A percentile compares a stretch with the other conserved stretches of the same genome.
These are phyloP conservation scores for Bombus cullumanus DNA, from an alignment of 1,140 invertebrate species.

Conservation along the genomic window DNA sequence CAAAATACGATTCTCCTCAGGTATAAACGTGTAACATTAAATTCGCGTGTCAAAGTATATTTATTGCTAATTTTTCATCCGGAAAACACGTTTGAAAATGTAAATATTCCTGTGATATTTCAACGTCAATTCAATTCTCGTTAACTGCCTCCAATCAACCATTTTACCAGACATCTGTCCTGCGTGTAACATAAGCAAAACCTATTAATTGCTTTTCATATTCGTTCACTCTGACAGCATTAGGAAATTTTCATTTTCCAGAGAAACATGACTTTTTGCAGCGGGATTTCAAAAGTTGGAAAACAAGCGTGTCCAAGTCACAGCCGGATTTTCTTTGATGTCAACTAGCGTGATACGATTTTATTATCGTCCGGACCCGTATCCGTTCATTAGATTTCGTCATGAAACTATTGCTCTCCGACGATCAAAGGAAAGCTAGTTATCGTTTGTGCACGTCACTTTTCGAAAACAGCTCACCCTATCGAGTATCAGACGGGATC, in stretches of 20 bases:
- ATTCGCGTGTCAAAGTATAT: not conserved
- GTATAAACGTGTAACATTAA: not conserved
- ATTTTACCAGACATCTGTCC: not conserved
- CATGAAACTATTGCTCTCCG: not conserved
- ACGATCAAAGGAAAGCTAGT: not conserved
- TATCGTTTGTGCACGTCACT: not conserved
- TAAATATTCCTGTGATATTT: not conserved
- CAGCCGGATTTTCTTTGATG: not conserved
- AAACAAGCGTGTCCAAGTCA: not conserved
- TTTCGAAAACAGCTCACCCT: not conserved
- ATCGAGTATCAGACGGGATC: not conserved
- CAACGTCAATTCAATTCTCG: conserved; percentile 7
- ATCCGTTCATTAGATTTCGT: conserved; percentile 3
- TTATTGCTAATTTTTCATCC: not conserved
- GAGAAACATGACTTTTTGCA: not conserved
- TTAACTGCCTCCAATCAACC: conserved; percentile 2
- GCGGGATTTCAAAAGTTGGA: not conserved
- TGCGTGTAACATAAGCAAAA: not conserved
- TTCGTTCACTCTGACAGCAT: not conserved
- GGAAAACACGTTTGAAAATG: not conserved
- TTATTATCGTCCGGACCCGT: not conserved
- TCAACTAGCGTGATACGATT: conserved; percentile 2
- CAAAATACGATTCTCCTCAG: not conserved
- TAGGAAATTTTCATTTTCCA: not conserved
- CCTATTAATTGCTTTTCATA: conserved; percentile 12